Percentiles rank a stretch among this genome's conserved stretches.
phyloP scores from a whole-genome alignment of 1,140 invertebrate species.

The Pentalonia nigronervosa region DNA sequence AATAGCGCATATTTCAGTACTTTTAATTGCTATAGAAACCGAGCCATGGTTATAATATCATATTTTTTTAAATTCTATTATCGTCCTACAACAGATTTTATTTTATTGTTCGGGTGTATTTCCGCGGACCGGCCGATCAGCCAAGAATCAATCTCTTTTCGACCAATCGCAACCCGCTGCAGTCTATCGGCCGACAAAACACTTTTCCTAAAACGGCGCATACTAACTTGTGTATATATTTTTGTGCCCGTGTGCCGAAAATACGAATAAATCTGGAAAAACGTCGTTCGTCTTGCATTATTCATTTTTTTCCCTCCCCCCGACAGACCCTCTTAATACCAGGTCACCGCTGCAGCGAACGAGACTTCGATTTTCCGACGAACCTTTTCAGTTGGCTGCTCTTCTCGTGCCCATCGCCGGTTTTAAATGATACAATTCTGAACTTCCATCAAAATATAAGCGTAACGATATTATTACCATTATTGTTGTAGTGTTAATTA shows the following conservation, averaged over 20 bases:
- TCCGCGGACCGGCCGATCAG: not conserved
- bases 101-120: not conserved
- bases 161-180: not conserved
- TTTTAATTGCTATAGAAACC: no score
- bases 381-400: not conserved
- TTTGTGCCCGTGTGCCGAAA: not conserved
- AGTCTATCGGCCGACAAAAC: not conserved
- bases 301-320: conserved; percentile 6
- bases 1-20: no score
- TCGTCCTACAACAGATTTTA: not conserved
- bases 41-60: not conserved
- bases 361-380: conserved; percentile 14
- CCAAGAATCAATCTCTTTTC: conserved; percentile 4
- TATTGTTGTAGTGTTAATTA: not conserved
- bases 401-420: not conserved
- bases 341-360: not conserved
- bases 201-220: not conserved
- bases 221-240: not conserved
- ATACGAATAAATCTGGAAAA: conserved; percentile 45
- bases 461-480: not conserved
- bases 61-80: not conserved
- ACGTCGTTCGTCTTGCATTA: conserved; percentile 36
- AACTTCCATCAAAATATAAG: not conserved
- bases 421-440: conserved; percentile 1
- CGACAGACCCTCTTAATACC: not conserved